Base-by-base conservation (phyloP, 2,113 vertebrate species). In the Channa maculata region DNA sequence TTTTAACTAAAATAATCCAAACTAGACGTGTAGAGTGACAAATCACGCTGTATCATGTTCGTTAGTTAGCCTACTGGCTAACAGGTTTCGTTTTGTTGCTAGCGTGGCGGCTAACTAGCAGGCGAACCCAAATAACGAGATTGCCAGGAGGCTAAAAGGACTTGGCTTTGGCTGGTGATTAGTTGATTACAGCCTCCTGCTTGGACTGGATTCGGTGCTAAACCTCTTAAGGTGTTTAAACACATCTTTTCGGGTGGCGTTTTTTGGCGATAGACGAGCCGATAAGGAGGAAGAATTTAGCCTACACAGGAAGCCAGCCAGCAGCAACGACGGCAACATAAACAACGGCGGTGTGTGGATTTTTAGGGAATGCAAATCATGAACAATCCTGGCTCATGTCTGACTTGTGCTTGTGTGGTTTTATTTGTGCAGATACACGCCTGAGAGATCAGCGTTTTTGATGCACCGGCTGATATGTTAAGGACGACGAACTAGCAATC, bases 91-190 rank as follows among this genome's bases (percentile, higher is more conserved):
- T 37, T 64, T 71, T 43, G 88, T 81, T 81, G 83, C 80, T 86
- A 86, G 86, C 83, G 67, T 39, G 59, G 77, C 10, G 57, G 90
- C 90, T 88, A 88, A 83, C 85, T 77, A 90, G 85, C 80, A 15
- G 45, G 45, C 77, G 70, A 67, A 66, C 63, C 65, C 63, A 43
- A 75, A 66, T 69, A 78, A 81, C 79, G 72, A 63, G 34, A 46
- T 49, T 24, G 71, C 52, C 58, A 74, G 50, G n/a, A 41, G 75
- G 69, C 63, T 82, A 63, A 49, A 68, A 52, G 6, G 46, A 70
- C 43, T 63, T n/a, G 65, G 60, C 61, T 82, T 75, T 38, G 39
- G 33, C 51, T 41, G 6, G 33, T 38, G 75, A 53, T 73, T 50
- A 6, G 10, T 49, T 14, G 43, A 60, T 36, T 8, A 10, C 60